Evolutionary conservation across 2,888 invertebrate genomes (phyloP).

Genomic region (Stegophylla sp.): DNA sequence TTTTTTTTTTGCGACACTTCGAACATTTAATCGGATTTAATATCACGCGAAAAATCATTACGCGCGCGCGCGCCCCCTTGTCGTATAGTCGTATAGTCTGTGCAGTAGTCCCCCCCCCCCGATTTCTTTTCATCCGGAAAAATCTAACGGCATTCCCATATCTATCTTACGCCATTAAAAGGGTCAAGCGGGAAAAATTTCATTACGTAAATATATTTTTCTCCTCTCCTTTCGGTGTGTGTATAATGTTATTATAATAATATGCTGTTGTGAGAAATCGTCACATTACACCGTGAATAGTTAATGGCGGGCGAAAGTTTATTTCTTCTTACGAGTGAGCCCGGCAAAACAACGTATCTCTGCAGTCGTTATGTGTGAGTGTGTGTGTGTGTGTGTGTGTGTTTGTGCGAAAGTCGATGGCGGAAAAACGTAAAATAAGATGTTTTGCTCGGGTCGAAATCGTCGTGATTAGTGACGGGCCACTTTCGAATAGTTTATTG

Average conservation of each 20-base stretch:
- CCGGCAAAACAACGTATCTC: not conserved
- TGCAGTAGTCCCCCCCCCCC: not conserved
- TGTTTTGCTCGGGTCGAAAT: too few relatives aligned
- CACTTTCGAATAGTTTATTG: too few relatives aligned
- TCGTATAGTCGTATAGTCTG: too few relatives aligned
- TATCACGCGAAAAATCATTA: conserved; percentile 32
- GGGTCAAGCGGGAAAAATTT: conserved; percentile 51
- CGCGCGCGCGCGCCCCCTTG: too few relatives aligned
- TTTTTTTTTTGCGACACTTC: conserved; percentile 4
- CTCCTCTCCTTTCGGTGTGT: not conserved
- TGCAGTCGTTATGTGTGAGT: not conserved
- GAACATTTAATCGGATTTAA: conserved; percentile 49
- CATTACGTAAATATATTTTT: conserved; percentile 35
- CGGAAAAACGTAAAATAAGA: too few relatives aligned
- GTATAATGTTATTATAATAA: too few relatives aligned
- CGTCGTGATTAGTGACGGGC: too few relatives aligned
- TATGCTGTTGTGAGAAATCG: not conserved
- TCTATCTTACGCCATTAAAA: conserved; percentile 35
- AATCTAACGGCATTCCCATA: conserved; percentile 21
- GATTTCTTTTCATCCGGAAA: conserved; percentile 41
- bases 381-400: too few relatives aligned
- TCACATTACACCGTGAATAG: not conserved
- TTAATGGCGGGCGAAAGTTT: not conserved
- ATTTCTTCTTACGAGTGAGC: conserved; percentile 7
- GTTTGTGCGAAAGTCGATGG: too few relatives aligned